Evolutionary conservation across 1,140 invertebrate species (phyloP).

Genomic region (Papilio xuthus): DNA sequence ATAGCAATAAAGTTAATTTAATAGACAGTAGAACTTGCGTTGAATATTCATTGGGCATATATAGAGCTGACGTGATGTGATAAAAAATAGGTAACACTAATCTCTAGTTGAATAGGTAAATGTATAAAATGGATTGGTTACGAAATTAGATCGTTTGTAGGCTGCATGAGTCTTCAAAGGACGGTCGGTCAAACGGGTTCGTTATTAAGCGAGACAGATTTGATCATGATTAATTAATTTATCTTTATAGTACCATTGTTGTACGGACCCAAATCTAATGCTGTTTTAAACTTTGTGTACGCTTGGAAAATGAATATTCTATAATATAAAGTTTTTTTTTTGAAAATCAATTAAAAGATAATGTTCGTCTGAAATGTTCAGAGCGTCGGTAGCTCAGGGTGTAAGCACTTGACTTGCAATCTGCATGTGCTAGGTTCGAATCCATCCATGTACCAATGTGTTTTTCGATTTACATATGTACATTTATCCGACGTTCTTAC

Average conservation of each 20-base stretch:
- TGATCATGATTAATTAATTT: constrained; percentile 36
- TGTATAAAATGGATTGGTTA: constrained; percentile 31
- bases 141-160: constrained; percentile 27
- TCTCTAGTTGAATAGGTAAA: constrained; percentile 20
- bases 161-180: constrained; percentile 23
- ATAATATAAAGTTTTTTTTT: background rate
- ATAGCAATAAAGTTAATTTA: constrained; percentile 26
- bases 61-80: constrained; percentile 27
- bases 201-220: constrained; percentile 35
- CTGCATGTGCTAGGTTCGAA: too few relatives aligned
- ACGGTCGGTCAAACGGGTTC: constrained; percentile 27
- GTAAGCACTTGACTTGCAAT: too few relatives aligned
- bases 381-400: too few relatives aligned
- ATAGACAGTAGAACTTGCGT: constrained; percentile 11
- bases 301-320: background rate
- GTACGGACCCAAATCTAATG: background rate
- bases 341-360: background rate
- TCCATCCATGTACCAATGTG: too few relatives aligned
- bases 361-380: too few relatives aligned
- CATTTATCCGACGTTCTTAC: too few relatives aligned
- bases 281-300: background rate
- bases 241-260: constrained; percentile 29
- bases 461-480: too few relatives aligned
- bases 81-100: constrained; percentile 33
- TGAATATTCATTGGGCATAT: constrained; percentile 23